Conservation (phyloP, 2,113 vertebrate species). For the Onychorhynchus coronatus region DNA sequence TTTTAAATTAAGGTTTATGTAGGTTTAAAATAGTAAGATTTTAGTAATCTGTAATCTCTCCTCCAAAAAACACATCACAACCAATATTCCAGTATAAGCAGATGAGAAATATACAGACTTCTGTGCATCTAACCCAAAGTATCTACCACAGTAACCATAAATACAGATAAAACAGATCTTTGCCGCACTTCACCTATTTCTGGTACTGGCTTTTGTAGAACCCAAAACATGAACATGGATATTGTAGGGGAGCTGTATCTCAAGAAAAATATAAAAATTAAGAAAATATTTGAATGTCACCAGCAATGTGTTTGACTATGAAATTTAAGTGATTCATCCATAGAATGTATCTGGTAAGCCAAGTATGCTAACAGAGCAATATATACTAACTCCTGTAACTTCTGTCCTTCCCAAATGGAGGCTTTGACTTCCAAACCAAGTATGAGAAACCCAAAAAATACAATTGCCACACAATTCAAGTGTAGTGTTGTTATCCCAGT, state of each 20-base stretch:
- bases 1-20: background rate
- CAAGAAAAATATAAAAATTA: background rate
- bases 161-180: background rate
- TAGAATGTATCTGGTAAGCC: background rate
- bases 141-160: background rate
- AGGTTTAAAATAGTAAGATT: background rate
- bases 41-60: background rate
- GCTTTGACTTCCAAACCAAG: background rate
- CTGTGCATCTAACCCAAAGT: background rate
- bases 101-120: background rate
- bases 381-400: background rate
- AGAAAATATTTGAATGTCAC: background rate
- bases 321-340: background rate
- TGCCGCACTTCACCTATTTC: background rate
- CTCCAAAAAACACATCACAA: background rate
- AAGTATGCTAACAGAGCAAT: background rate
- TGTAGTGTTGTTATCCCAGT: background rate
- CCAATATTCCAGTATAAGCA: background rate
- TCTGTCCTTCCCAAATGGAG: background rate
- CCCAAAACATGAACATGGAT: background rate
- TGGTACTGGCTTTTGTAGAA: background rate
- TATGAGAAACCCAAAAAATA: background rate
- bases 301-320: fast-evolving
- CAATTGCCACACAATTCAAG: background rate
- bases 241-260: fast-evolving